Base-by-base conservation (phyloP, 2,888 invertebrate genomes). In the Amitus sp. region DNA sequence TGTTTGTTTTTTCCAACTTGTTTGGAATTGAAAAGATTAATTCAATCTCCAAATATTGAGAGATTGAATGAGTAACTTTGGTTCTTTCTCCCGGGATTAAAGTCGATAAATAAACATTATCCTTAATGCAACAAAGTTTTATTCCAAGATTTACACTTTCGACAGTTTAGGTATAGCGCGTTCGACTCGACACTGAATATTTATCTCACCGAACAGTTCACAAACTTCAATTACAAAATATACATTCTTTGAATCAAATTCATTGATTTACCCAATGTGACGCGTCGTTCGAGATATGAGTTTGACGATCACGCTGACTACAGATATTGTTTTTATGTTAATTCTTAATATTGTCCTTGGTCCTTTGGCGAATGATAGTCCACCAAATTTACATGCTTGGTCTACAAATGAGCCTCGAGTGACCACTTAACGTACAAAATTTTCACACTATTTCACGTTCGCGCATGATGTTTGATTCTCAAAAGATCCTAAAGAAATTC, bases 291-390 rank as follows among this genome's bases (percentile, higher is more conserved):
- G 10, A 33, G 33, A 47, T 30, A 45, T 9, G 42, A 50, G 51
- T 42, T 19, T 47, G 15, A 54, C 50, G 47, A 27, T 47, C 13
- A 33, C 42, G 18, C 27, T 43, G 23, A 18, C 19, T 19, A 50
- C 40, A 30, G 50, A 47, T 13, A 23, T 40, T 40, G 40, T 18
- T 46, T 52, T 30, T 55, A 59, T 33, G 52, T 61, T 58, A 50
- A 63, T 60, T 51, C 40, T 52, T 56, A 56, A 45, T 66, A 71
- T 74, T 72, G 71, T 71, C 71, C 71, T 74, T 73, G 72, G 69
- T 71, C 68, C 73, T 69, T 62, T 62, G 46, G 54, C 49, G 61
- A 62, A 49, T 53, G 49, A 20, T 46, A 46, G 19, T 27, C 39
- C 55, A 34, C 48, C 7, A 20, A 33, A 33, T 33, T 3, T 33